phyloP scores from a whole-genome alignment of 1,140 invertebrate genomes.

The Phortica variegata region DNA sequence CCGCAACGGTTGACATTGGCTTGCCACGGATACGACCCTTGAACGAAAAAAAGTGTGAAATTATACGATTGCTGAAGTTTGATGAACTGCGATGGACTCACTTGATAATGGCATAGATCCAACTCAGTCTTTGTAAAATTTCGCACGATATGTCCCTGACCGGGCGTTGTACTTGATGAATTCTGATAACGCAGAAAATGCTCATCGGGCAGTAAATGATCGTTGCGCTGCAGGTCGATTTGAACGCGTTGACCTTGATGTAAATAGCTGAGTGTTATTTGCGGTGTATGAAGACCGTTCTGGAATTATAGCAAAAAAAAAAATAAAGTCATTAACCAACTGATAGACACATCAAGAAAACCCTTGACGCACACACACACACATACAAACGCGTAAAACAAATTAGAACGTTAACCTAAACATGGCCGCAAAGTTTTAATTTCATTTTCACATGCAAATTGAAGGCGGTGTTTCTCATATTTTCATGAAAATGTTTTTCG shows the following conservation, averaged over 20 bases:
- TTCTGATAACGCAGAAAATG: conserved; percentile 76
- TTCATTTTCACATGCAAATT: conserved; percentile 35
- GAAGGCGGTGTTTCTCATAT: conserved; percentile 26
- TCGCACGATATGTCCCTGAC: conserved; percentile 60
- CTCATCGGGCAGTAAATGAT: conserved; percentile 70
- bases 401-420: conserved; percentile 22
- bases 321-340: conserved; percentile 21
- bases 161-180: conserved; percentile 39
- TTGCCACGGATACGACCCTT: conserved; percentile 72
- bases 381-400: no score
- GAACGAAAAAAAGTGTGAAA: conserved; percentile 7
- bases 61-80: conserved; percentile 24
- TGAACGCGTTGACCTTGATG: conserved; percentile 67
- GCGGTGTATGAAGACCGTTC: conserved; percentile 68
- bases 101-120: conserved; percentile 56
- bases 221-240: conserved; percentile 76
- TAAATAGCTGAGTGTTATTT: conserved; percentile 69
- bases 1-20: conserved; percentile 75
- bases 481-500: no score
- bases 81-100: conserved; percentile 12
- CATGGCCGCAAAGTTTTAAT: conserved; percentile 14
- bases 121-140: conserved; percentile 57
- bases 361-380: not conserved
- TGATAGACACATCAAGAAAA: conserved; percentile 14
- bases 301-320: conserved; percentile 58